These are phyloP conservation scores for Caenorhabditis brenneri DNA, from an alignment of 1,140 invertebrate species.

Conservation along the genomic window DNA sequence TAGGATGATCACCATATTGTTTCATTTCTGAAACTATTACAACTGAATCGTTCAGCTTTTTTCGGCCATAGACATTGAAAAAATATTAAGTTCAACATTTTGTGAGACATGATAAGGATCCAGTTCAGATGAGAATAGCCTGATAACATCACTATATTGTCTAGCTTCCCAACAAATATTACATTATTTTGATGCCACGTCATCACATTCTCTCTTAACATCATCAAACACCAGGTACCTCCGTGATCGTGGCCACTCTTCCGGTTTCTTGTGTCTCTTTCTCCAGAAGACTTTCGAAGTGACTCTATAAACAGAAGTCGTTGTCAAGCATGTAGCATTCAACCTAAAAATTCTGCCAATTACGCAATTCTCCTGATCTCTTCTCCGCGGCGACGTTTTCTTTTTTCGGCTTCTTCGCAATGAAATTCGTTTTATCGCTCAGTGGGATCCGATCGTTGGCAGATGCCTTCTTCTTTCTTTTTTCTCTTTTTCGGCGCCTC, in stretches of 20 bases:
- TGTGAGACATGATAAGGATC: not conserved
- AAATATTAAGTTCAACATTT: no score
- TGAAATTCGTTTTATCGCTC: conserved; percentile 32
- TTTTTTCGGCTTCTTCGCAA: not conserved
- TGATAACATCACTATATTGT: not conserved
- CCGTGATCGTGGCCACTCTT: conserved; percentile 14
- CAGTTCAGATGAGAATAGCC: not conserved
- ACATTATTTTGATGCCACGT: not conserved
- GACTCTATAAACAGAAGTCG: conserved; percentile 7
- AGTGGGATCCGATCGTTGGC: conserved; percentile 16
- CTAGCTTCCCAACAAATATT: not conserved
- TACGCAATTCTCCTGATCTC: not conserved
- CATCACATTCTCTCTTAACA: not conserved
- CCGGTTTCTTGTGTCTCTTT: not conserved
- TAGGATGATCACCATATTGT: no score
- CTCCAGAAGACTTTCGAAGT: conserved; percentile 4
- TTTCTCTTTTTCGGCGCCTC: not conserved
- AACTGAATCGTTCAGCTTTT: no score
- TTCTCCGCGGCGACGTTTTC: not conserved
- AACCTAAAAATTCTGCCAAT: conserved; percentile 27
- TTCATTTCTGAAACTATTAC: no score
- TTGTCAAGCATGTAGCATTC: not conserved
- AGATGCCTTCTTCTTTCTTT: not conserved
- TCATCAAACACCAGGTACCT: not conserved
- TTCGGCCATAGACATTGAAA: no score